Conservation (phyloP, 2,888 invertebrate species). For the Ramazzottius varieornatus region DNA sequence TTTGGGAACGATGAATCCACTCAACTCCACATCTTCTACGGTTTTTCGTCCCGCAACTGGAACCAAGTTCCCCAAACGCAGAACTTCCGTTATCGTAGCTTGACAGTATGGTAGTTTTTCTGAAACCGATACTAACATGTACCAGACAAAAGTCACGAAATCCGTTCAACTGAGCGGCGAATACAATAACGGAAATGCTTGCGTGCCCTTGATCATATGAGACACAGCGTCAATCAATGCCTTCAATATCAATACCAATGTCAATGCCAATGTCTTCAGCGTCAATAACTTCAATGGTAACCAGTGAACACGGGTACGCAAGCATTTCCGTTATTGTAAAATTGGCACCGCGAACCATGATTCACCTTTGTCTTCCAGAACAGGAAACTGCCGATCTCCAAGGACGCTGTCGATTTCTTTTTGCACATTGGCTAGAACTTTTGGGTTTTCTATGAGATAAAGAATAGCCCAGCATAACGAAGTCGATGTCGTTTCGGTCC, state of each 20-base stretch:
- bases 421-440: slow-evolving; percentile 14
- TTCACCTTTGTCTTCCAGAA: slow-evolving; percentile 10
- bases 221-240: background rate
- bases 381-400: slow-evolving; percentile 12
- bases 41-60: background rate
- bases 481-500: slow-evolving; percentile 9
- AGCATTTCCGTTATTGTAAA: background rate
- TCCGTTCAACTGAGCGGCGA: slow-evolving; percentile 10
- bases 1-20: slow-evolving; percentile 10
- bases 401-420: slow-evolving; percentile 13
- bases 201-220: background rate
- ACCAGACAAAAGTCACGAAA: slow-evolving; percentile 16
- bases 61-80: background rate
- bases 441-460: slow-evolving; percentile 7
- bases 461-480: slow-evolving; percentile 9
- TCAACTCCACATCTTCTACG: background rate
- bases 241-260: too few relatives aligned
- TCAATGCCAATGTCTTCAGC: too few relatives aligned
- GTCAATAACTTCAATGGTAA: too few relatives aligned
- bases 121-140: slow-evolving; percentile 9
- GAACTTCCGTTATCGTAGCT: background rate
- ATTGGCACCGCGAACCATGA: too few relatives aligned
- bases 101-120: background rate
- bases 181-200: background rate
- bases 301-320: background rate